Percentiles rank a stretch among this genome's conserved stretches.
These are phyloP conservation scores for Palythoa grandiflora DNA, from an alignment of 92 coral and sea anemone species.

Conservation along the genomic window DNA sequence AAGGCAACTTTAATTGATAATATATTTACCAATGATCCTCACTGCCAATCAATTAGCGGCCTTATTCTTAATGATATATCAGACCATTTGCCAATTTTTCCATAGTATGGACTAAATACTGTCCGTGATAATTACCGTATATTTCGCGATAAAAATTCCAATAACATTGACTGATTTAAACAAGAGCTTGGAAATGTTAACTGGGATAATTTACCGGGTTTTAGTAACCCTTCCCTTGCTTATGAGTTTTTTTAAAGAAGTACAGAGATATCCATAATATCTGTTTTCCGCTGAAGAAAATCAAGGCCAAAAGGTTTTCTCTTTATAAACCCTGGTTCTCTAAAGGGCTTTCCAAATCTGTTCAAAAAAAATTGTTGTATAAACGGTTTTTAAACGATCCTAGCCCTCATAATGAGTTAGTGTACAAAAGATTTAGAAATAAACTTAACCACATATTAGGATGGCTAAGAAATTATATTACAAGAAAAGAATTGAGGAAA, in stretches of 20 bases:
- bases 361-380: background rate
- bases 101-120: background rate
- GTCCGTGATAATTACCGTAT: background rate
- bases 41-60: background rate
- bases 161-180: background rate
- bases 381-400: too few relatives aligned
- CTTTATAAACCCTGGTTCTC: conserved; percentile 2
- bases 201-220: background rate
- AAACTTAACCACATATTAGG: too few relatives aligned
- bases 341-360: background rate
- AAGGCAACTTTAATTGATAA: too few relatives aligned
- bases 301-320: background rate
- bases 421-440: too few relatives aligned
- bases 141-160: conserved; percentile 7
- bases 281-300: background rate
- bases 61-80: background rate
- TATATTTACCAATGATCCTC: too few relatives aligned
- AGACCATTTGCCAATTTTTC: conserved; percentile 3
- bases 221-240: background rate
- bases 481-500: too few relatives aligned
- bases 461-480: too few relatives aligned
- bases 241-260: background rate
- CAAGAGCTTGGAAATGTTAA: background rate
- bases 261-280: background rate
- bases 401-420: too few relatives aligned